Conservation (phyloP, 2,888 invertebrate species). For the Myopa tessellatipennis region DNA sequence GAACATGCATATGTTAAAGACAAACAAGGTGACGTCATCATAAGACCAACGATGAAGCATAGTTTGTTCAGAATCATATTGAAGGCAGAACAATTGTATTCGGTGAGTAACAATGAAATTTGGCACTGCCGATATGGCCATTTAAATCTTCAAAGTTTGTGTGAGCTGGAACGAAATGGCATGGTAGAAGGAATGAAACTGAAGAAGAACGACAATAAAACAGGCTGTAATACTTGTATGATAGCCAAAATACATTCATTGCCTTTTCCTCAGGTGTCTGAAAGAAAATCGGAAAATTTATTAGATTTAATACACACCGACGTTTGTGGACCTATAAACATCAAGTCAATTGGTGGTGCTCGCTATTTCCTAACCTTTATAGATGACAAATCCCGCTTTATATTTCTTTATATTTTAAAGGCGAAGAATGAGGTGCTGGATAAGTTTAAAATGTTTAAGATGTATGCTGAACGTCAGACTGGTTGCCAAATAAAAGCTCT, state of each 20-base stretch:
- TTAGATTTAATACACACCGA: constrained; percentile 41
- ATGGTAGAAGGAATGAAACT: constrained; percentile 33
- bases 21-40: constrained; percentile 19
- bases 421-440: constrained; percentile 34
- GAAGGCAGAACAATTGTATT: constrained; percentile 33
- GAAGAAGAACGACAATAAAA: background rate
- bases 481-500: constrained; percentile 37
- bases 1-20: constrained; percentile 33
- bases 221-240: constrained; percentile 36
- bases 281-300: constrained; percentile 16
- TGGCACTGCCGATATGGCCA: no score
- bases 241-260: constrained; percentile 34
- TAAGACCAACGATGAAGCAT: constrained; percentile 28
- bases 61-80: constrained; percentile 30
- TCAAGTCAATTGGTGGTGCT: constrained; percentile 29
- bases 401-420: constrained; percentile 39
- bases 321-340: constrained; percentile 41
- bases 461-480: constrained; percentile 36
- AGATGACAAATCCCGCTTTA: constrained; percentile 33
- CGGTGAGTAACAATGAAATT: no score
- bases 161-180: constrained; percentile 25
- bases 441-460: constrained; percentile 39
- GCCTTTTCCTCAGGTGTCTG: constrained; percentile 30
- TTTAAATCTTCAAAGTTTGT: constrained; percentile 31
- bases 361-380: constrained; percentile 39